These are phyloP conservation scores for Diplolepis rosae DNA, from an alignment of 2,888 invertebrate species.

Conservation along the genomic window DNA sequence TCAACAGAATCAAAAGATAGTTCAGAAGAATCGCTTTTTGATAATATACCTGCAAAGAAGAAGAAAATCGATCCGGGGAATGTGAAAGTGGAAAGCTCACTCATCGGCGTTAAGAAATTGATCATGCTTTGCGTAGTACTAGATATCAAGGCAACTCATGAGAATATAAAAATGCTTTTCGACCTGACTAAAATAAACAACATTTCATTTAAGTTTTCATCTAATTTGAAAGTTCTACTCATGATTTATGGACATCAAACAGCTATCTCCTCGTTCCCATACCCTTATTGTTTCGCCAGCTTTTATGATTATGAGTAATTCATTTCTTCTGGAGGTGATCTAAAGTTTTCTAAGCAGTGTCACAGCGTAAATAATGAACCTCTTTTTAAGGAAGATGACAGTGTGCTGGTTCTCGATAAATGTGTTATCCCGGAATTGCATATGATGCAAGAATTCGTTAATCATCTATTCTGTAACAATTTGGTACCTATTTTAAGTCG, in stretches of 20 bases:
- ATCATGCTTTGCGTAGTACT: slow-evolving; percentile 3
- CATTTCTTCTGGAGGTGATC: background rate
- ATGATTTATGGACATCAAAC: slow-evolving; percentile 10
- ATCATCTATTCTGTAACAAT: slow-evolving; percentile 32
- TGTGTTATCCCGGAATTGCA: background rate
- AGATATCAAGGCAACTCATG: slow-evolving; percentile 30
- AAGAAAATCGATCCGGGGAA: background rate
- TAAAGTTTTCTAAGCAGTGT: background rate
- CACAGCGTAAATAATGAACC: slow-evolving; percentile 2
- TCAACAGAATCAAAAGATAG: background rate
- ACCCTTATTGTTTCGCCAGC: slow-evolving; percentile 3
- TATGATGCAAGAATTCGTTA: slow-evolving; percentile 31
- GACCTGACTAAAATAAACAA: slow-evolving; percentile 31
- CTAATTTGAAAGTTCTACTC: slow-evolving; percentile 4
- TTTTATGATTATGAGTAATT: slow-evolving; percentile 1
- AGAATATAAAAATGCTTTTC: slow-evolving; percentile 27
- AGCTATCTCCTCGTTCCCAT: background rate
- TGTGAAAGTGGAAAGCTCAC: background rate
- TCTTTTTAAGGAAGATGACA: slow-evolving; percentile 5
- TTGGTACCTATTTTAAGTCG: background rate
- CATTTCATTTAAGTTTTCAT: slow-evolving; percentile 23
- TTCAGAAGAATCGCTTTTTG: slow-evolving; percentile 3
- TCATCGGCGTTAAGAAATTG: background rate
- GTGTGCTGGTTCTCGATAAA: slow-evolving; percentile 2
- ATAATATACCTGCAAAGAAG: background rate